Conservation (phyloP, 2,797 vertebrate genomes). For the Hyperoplus lanceolatus region DNA sequence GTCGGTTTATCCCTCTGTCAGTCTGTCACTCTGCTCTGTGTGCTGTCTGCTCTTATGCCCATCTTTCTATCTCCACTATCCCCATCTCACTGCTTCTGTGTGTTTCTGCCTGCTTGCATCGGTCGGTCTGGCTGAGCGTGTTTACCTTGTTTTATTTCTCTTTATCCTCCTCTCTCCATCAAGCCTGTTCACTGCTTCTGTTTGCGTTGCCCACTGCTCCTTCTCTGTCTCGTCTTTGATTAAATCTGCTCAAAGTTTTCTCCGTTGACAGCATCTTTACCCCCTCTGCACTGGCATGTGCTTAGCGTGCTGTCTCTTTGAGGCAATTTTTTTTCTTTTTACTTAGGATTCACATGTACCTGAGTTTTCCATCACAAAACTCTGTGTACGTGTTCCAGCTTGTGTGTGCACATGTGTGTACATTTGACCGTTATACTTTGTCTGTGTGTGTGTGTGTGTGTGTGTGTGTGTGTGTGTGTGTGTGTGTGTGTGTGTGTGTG, state of each 20-base stretch:
- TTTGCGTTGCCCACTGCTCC: slow-evolving; percentile 48
- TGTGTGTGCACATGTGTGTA: neutral
- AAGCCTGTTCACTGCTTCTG: slow-evolving; percentile 28
- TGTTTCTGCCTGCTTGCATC: slow-evolving; percentile 36
- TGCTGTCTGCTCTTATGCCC: slow-evolving; percentile 58
- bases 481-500: neutral
- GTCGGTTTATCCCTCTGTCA: slow-evolving; percentile 66
- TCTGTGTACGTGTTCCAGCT: neutral
- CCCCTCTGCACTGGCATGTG: slow-evolving; percentile 52
- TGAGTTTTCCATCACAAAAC: slow-evolving; percentile 1
- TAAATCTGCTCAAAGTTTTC: slow-evolving; percentile 67
- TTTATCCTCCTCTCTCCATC: slow-evolving; percentile 38
- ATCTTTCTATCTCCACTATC: slow-evolving; percentile 63
- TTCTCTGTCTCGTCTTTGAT: slow-evolving; percentile 50
- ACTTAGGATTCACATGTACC: slow-evolving; percentile 26
- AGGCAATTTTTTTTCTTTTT: slow-evolving; percentile 16
- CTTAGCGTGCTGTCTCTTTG: slow-evolving; percentile 41
- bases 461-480: neutral
- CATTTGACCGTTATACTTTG: slow-evolving; percentile 27
- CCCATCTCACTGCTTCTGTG: slow-evolving; percentile 38
- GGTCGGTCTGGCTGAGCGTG: slow-evolving; percentile 43
- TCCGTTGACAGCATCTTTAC: slow-evolving; percentile 60
- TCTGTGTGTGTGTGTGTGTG: neutral
- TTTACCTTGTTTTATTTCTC: slow-evolving; percentile 59
- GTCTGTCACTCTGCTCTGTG: slow-evolving; percentile 60